phyloP scores from a whole-genome alignment of 2,888 invertebrate species.

The Cistogaster globosa region DNA sequence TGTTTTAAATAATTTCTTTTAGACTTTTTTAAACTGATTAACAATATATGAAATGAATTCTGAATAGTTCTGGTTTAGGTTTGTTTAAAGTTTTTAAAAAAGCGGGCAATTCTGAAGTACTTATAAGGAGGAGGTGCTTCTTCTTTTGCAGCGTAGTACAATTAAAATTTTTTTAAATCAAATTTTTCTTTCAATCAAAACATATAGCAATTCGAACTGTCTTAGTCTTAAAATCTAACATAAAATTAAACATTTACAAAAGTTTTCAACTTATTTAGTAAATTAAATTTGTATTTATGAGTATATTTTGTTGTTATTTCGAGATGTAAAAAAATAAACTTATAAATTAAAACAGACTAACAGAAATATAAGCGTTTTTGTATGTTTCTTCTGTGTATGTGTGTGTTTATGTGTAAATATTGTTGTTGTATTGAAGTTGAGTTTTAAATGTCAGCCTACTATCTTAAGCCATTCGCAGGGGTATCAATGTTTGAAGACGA shows the following conservation, averaged over 20 bases:
- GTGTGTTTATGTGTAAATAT: too few relatives aligned
- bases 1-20: too few relatives aligned
- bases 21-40: too few relatives aligned
- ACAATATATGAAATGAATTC: too few relatives aligned
- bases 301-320: slow-evolving; percentile 1
- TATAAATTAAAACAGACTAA: slow-evolving; percentile 52
- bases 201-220: background rate
- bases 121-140: too few relatives aligned
- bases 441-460: slow-evolving; percentile 46
- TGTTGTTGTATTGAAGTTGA: background rate
- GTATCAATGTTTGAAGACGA: slow-evolving; percentile 43
- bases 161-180: too few relatives aligned
- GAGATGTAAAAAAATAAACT: slow-evolving; percentile 31
- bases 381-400: slow-evolving; percentile 28
- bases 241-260: slow-evolving; percentile 25
- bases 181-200: background rate
- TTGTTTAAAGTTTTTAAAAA: too few relatives aligned
- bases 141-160: too few relatives aligned
- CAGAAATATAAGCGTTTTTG: slow-evolving; percentile 53
- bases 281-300: background rate
- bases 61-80: too few relatives aligned
- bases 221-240: slow-evolving; percentile 25
- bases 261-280: slow-evolving; percentile 4
- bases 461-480: slow-evolving; percentile 61
- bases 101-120: too few relatives aligned